Evolutionary conservation across 2,888 invertebrate genomes (phyloP).

Genomic region (Agrypnus murinus): DNA sequence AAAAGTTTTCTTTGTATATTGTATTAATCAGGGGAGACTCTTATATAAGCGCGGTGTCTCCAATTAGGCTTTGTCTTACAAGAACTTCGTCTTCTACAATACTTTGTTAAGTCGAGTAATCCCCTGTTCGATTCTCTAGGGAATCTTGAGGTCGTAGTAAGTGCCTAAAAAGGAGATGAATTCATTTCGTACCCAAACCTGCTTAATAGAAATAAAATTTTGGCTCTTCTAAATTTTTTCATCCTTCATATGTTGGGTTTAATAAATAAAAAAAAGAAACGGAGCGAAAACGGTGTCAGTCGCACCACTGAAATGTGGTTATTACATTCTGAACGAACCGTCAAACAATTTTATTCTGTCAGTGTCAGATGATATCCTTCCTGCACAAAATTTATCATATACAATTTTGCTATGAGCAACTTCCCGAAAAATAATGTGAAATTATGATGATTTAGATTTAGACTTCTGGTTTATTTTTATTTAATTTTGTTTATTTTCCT

Average conservation of each 20-base stretch:
- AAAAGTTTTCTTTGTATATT: conserved; percentile 11
- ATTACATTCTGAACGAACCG: conserved; percentile 15
- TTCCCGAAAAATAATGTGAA: neutral
- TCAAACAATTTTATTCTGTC: conserved; percentile 16
- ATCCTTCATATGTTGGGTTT: neutral
- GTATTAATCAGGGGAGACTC: conserved; percentile 1
- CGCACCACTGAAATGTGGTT: conserved; percentile 3
- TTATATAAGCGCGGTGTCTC: neutral
- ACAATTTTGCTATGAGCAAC: neutral
- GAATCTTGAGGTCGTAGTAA: neutral
- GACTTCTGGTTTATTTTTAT: no score
- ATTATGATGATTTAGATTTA: neutral
- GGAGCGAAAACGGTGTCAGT: neutral
- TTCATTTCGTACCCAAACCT: neutral
- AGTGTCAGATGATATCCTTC: neutral
- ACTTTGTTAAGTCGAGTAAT: conserved; percentile 9
- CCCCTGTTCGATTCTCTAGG: neutral
- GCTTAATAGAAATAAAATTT: conserved; percentile 6
- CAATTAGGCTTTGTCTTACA: conserved; percentile 25
- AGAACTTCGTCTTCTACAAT: conserved; percentile 20
- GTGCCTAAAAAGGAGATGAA: neutral
- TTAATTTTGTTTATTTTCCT: no score
- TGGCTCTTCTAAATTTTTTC: neutral
- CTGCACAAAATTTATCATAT: neutral
- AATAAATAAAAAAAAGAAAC: neutral